phyloP scores from a whole-genome alignment of 2,797 vertebrate species.

The Gambelia wislizenii region DNA sequence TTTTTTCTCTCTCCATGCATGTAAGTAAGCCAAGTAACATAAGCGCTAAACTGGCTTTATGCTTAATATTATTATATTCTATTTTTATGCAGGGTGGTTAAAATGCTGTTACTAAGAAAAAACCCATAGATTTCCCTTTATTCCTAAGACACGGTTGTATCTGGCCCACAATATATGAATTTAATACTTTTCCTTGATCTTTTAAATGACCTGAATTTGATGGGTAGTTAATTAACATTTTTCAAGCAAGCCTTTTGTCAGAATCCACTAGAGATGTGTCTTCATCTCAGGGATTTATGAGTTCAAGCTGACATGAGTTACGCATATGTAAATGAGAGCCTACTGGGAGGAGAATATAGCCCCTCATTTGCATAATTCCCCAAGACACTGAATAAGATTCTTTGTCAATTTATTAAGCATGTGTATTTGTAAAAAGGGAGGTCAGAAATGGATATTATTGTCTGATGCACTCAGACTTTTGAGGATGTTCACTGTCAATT shows the following conservation, averaged over 20 bases:
- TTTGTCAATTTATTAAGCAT: slow-evolving; percentile 35
- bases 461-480: background rate
- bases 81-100: background rate
- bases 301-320: slow-evolving; percentile 54
- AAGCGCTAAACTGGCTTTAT: background rate
- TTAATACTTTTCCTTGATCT: slow-evolving; percentile 41
- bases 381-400: slow-evolving; percentile 56
- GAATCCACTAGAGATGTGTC: slow-evolving; percentile 40
- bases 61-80: background rate
- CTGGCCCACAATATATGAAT: background rate
- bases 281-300: slow-evolving; percentile 65
- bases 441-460: background rate
- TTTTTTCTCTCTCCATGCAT: too few species aligned
- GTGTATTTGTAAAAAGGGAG: background rate
- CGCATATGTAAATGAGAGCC: slow-evolving; percentile 58
- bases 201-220: slow-evolving; percentile 51
- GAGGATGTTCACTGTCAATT: slow-evolving; percentile 35
- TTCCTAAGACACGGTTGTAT: slow-evolving; percentile 24
- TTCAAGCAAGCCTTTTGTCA: slow-evolving; percentile 51
- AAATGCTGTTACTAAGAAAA: background rate
- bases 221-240: slow-evolving; percentile 61
- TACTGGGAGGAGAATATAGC: slow-evolving; percentile 51
- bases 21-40: background rate
- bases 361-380: slow-evolving; percentile 62
- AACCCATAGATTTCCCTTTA: background rate